Base-by-base conservation (phyloP, 2,888 invertebrate genomes). In the Mantis religiosa region DNA sequence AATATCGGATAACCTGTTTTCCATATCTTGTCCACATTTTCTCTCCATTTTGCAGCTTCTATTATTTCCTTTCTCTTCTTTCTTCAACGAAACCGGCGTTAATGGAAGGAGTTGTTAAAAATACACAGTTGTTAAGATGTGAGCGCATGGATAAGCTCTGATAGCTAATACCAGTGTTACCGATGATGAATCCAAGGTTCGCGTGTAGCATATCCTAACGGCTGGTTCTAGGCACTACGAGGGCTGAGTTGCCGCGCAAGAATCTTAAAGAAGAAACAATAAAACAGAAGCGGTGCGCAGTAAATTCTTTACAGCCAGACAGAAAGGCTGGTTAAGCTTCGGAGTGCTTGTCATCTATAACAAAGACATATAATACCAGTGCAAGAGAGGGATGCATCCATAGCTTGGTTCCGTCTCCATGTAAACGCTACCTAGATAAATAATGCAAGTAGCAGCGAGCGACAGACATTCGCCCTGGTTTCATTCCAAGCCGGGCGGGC, bases 251-350 rank as follows among this genome's bases (percentile, higher is more conserved):
- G 54, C 54, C 25, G 4, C 54, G 54, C 54, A 71, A 71, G 84
- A 84, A 30, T 84, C 84, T 84, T 84, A 83, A 83, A 83, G 28
- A 83, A 83, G 83, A 83, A 84, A 84, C 84, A 84, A 84, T 84
- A 84, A 84, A 84, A 84, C 28, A 34, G 25, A 20, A 34, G 28
- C 30, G 30, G 25, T 7, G 25, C 84, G 30, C 84, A 30, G 86
- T 86, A 86, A 86, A 86, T 81, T 86, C 86, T 86, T 86, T 86
- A 86, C 86, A 86, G 47, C 86, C 28, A 28, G 28, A 81, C 15
- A 86, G 86, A 86, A 86, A 86, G 86, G 71, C 30, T 28, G 71
- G 71, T 86, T 81, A 34, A 47, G 81, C 30, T 81, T 30, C 25
- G 25, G 25, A 27, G 81, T 27, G 25, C 71, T 71, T 71, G 54